Conservation (phyloP, 2,888 invertebrate genomes). For the Apamea anceps region DNA sequence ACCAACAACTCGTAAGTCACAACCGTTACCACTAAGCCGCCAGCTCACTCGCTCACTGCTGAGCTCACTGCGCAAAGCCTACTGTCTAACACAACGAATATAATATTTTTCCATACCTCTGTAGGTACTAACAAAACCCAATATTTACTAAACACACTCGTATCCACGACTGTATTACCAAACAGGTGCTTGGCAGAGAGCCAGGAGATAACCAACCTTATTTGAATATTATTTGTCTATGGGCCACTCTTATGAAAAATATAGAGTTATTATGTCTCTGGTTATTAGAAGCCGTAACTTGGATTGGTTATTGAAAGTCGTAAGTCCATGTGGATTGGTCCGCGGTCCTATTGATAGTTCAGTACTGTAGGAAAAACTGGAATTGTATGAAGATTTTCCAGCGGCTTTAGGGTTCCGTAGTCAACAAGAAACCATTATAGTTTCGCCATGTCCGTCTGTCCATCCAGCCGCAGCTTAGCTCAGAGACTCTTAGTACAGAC, state of each 20-base stretch:
- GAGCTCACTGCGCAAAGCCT: no score
- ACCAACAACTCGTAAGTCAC: no score
- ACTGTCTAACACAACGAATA: constrained; percentile 1
- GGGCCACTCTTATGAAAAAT: constrained; percentile 40
- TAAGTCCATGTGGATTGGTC: background rate
- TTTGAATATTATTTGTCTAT: constrained; percentile 48
- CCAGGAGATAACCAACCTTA: constrained; percentile 33
- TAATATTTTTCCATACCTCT: background rate
- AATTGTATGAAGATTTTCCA: no score
- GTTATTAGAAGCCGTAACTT: constrained; percentile 33
- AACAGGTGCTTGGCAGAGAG: constrained; percentile 41
- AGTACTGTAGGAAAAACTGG: no score
- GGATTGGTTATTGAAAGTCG: background rate
- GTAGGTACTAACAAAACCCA: background rate
- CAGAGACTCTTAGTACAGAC: no score
- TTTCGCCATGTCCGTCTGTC: no score
- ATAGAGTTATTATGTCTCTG: constrained; percentile 43
- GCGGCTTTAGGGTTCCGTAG: no score
- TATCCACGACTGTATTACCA: background rate
- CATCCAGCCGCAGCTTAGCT: no score
- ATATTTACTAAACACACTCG: constrained; percentile 31
- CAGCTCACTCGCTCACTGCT: no score
- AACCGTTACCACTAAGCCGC: no score
- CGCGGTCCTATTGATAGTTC: no score
- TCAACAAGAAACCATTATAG: no score